These are phyloP conservation scores for Dicrostonyx torquatus DNA, from an alignment of 2,797 vertebrate genomes.

Conservation along the genomic window DNA sequence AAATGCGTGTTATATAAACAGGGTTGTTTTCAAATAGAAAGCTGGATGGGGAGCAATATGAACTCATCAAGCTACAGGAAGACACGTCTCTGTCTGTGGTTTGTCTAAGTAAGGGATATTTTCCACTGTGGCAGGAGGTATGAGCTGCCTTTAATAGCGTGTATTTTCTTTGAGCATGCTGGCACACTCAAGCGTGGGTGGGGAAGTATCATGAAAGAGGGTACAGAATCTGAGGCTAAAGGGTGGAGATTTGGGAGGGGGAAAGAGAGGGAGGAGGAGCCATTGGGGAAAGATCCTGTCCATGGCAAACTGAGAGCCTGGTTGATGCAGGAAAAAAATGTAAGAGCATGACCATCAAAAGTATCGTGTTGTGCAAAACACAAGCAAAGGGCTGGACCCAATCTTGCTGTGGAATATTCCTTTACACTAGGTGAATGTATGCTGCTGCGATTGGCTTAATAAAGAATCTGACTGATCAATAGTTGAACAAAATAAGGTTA, in stretches of 20 bases:
- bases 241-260: background rate
- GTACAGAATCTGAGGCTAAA: background rate
- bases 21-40: constrained; percentile 74
- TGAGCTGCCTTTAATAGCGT: background rate
- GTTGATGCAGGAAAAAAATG: background rate
- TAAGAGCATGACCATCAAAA: background rate
- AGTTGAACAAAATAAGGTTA: too few species aligned
- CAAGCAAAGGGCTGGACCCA: too few species aligned
- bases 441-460: too few species aligned
- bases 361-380: background rate
- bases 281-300: background rate
- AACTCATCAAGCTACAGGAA: constrained; percentile 55
- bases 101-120: background rate
- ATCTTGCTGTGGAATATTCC: too few species aligned
- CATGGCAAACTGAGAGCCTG: background rate
- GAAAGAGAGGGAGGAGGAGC: accelerated
- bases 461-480: too few species aligned
- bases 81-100: background rate
- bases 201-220: background rate
- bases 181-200: accelerated
- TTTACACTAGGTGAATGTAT: too few species aligned
- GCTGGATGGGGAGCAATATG: constrained; percentile 60
- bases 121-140: background rate
- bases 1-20: constrained; percentile 62
- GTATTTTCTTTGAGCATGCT: background rate